Percentiles rank a stretch among this genome's conserved stretches.
These are phyloP conservation scores for Enoplosus armatus DNA, from an alignment of 2,797 vertebrate species.

Conservation along the genomic window DNA sequence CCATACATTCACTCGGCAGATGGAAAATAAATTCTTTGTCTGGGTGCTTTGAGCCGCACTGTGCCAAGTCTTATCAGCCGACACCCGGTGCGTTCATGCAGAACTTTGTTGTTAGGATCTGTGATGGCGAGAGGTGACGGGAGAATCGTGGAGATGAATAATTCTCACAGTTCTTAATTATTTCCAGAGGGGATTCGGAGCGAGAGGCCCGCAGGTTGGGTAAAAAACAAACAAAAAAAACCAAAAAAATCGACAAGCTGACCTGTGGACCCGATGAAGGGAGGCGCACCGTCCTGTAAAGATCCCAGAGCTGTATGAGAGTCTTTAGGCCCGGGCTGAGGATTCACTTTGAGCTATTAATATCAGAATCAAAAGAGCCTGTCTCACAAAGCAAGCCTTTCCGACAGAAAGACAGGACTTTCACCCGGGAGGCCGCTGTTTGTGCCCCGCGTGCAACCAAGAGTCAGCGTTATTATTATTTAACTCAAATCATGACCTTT, in stretches of 20 bases:
- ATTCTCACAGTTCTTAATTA: conserved; percentile 57
- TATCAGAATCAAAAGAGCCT: neutral
- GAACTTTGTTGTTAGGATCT: conserved; percentile 56
- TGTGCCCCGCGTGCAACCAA: too few species aligned
- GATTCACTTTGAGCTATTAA: neutral
- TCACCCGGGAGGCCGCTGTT: too few species aligned
- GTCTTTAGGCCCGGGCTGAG: neutral
- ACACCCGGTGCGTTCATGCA: conserved; percentile 53
- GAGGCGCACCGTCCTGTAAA: neutral
- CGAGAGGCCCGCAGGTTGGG: conserved; percentile 7
- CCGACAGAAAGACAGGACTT: too few species aligned
- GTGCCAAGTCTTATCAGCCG: conserved; percentile 59
- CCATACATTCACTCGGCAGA: conserved; percentile 35
- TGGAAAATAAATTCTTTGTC: conserved; percentile 51
- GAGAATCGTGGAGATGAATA: conserved; percentile 47
- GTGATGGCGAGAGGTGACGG: conserved; percentile 46
- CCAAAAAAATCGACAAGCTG: conserved; percentile 24
- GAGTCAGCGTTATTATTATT: too few species aligned
- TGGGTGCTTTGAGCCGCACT: conserved; percentile 34
- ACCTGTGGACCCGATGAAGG: conserved; percentile 27
- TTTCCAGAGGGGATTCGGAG: conserved; percentile 53
- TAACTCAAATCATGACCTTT: too few species aligned
- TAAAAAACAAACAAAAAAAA: too few species aligned
- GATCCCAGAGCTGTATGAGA: neutral
- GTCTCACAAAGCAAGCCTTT: neutral